phyloP scores from a whole-genome alignment of 1,140 invertebrate genomes.

The Drosophila biarmipes region DNA sequence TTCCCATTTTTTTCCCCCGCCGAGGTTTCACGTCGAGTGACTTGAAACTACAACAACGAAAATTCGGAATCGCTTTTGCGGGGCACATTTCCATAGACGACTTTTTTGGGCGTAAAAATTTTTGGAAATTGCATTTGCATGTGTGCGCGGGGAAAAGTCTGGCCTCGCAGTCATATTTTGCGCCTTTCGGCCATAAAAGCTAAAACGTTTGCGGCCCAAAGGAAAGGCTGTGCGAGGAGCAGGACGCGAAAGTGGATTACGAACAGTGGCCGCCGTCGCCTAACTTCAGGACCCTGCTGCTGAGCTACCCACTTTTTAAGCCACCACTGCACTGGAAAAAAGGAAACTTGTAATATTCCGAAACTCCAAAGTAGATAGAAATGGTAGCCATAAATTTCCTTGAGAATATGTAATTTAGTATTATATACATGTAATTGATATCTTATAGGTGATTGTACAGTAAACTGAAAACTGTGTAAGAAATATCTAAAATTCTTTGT shows the following conservation, averaged over 20 bases:
- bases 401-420: too few relatives aligned
- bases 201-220: conserved; percentile 57
- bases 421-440: too few relatives aligned
- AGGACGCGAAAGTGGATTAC: conserved; percentile 53
- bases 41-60: conserved; percentile 38
- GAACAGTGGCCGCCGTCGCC: conserved; percentile 15
- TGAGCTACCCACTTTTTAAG: background rate
- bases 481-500: too few relatives aligned
- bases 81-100: conserved; percentile 31
- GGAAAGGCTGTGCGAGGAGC: conserved; percentile 33
- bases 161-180: conserved; percentile 22
- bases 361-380: too few relatives aligned
- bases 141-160: conserved; percentile 10
- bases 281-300: background rate
- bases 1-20: background rate
- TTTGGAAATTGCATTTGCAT: conserved; percentile 50
- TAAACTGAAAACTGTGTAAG: too few relatives aligned
- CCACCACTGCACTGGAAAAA: background rate
- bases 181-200: conserved; percentile 47
- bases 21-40: conserved; percentile 13
- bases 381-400: too few relatives aligned
- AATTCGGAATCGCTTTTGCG: conserved; percentile 24
- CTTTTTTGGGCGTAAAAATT: conserved; percentile 36
- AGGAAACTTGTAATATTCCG: background rate
- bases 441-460: too few relatives aligned